These are phyloP conservation scores for Sibirionetta formosa DNA, from an alignment of 2,797 vertebrate genomes.

Conservation along the genomic window DNA sequence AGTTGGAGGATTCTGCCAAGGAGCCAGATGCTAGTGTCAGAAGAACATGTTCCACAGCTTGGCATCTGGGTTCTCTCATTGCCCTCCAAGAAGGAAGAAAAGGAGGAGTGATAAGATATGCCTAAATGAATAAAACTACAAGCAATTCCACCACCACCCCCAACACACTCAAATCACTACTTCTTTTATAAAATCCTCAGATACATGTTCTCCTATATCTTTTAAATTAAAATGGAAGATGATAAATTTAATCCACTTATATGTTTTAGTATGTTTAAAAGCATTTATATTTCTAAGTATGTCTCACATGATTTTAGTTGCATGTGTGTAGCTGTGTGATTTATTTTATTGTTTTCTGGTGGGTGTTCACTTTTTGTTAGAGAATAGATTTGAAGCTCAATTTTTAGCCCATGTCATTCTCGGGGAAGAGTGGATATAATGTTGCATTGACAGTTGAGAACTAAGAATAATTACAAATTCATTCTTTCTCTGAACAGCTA, in stretches of 20 bases:
- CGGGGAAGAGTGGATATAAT: neutral
- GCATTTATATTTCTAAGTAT: conserved; percentile 32
- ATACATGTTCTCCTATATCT: conserved; percentile 57
- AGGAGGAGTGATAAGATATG: conserved; percentile 81
- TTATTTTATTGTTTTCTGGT: conserved; percentile 29
- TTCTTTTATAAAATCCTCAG: conserved; percentile 71
- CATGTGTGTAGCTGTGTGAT: conserved; percentile 19
- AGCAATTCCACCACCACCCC: conserved; percentile 67
- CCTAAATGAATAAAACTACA: conserved; percentile 78
- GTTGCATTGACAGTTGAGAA: neutral
- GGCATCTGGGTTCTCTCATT: conserved; percentile 82
- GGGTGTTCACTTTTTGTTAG: neutral
- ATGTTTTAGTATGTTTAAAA: conserved; percentile 59
- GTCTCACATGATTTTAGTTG: conserved; percentile 47
- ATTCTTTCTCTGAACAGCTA: conserved; percentile 20
- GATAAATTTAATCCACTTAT: conserved; percentile 67
- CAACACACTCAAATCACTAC: conserved; percentile 39
- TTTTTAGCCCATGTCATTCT: conserved; percentile 19
- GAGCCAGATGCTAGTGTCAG: conserved; percentile 79
- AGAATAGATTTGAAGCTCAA: neutral
- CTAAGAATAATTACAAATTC: neutral
- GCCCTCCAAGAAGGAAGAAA: conserved; percentile 81
- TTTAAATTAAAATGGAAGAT: conserved; percentile 72
- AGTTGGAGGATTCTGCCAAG: conserved; percentile 80
- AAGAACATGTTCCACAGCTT: conserved; percentile 83